Base-by-base conservation (phyloP, 1,140 invertebrate genomes). In the Pemphigus obesinymphae region DNA sequence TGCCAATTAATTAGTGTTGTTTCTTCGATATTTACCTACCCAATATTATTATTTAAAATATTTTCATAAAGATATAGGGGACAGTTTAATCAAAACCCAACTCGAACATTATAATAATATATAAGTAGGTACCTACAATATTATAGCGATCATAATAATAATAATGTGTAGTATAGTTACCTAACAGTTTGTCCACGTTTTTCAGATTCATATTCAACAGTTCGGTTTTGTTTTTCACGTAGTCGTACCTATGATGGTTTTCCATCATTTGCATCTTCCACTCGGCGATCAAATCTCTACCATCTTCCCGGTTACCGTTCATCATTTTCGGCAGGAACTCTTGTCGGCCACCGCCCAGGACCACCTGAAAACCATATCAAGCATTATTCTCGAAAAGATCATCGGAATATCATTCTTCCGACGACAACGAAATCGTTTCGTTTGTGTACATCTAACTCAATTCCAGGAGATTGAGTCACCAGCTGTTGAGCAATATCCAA, bases 401-500 rank as follows among this genome's bases (percentile, higher is more conserved):
- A 26, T 50, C 26, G 29, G 20, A 72, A 48, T 26, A 73, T 48
- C 43, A 2, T 8, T 13, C 34, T 15, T 23, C 4, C 37, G 20
- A 26, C 37, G 37, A 26, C n/a, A 23, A 15, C n/a, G n/a, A 29
- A 45, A 31, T 20, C 17, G 40, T 72, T 26, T 40, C 15, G 8
- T 31, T 20, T 72, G 15, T 31, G 23, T 80, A 80, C 94, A 84
- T 89, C 90, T 68, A 91, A 88, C 73, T 89, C 88, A 83, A 86
- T 88, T 68, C 90, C 91, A 2, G 91, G 91, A 20, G 87, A 85
- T 73, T 90, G 88, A 83, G 91, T 89, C 11, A 92, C 84, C 8
- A 92, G 85, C 82, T 92, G 91, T 11, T 88, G 85, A 0, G 89
- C 90, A 48, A 92, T 90, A 82, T 92, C 91, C 86, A 87, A 87